Evolutionary conservation across 2,888 invertebrate genomes (phyloP), one percentile per base, ranked within the genome.

Genomic region (Drosophila merina): DNA sequence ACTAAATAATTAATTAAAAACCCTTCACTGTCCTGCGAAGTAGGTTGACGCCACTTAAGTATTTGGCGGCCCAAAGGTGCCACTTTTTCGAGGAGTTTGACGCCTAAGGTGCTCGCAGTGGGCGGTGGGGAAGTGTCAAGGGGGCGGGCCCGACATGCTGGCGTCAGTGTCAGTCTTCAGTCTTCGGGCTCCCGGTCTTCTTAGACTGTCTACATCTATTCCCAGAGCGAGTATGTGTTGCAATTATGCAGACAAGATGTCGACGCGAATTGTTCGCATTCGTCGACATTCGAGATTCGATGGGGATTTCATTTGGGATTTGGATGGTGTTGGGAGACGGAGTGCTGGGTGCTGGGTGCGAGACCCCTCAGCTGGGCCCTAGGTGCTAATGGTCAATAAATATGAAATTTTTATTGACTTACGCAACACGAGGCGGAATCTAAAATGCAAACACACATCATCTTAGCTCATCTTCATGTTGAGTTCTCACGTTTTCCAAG

Each of bases 201-300:
- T n/a, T 57, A 58, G 70, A 56, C 58, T 38, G 67, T 44, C 10
- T 25, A 58, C 49, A 57, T 49, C 73, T 55, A 70, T 66, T 72
- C 73, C 50, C 66, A 70, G 73, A 48, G 52, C 71, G 68, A 71
- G 57, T 70, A 51, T 88, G 84, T 84, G 81, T 81, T 77, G 88
- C 86, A 90, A 88, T 88, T 89, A 90, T 89, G 90, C 79, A 89
- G 89, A 89, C 89, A 90, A 84, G 77, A 82, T 89, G 89, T 90
- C 89, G 88, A 77, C 89, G 79, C 75, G 79, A 77, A 89, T 90
- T 89, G 77, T 82, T 89, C 51, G 77, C 84, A 89, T 89, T 86
- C 86, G 66, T 52, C 26, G 72, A 33, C 42, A 54, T 30, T 40
- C 40, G 45, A 51, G 56, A 55, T 50, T 50, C 48, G 67, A 36